phyloP scores from a whole-genome alignment of 2,888 invertebrate species.

The Drosophila mettleri region DNA sequence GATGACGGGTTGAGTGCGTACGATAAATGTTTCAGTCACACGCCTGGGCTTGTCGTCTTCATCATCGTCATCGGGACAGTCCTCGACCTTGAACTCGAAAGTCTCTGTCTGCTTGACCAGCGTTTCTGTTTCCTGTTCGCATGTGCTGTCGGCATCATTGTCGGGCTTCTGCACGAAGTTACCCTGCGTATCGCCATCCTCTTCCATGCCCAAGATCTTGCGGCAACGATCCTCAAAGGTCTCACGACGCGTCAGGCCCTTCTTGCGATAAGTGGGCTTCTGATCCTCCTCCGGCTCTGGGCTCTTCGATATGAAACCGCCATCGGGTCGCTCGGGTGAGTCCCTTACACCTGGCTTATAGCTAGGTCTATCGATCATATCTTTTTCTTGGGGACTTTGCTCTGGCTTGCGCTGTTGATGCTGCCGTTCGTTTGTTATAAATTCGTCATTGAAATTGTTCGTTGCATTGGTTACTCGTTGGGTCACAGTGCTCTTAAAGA shows the following conservation, averaged over 20 bases:
- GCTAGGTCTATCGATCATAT: conserved; percentile 29
- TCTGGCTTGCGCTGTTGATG: conserved; percentile 8
- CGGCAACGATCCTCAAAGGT: conserved; percentile 91
- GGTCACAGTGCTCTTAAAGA: conserved; percentile 57
- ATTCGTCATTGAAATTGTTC: conserved; percentile 65
- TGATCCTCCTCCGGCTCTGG: conserved; percentile 53
- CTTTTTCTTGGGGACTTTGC: conserved; percentile 20
- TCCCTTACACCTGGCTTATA: conserved; percentile 21
- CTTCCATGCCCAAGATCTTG: conserved; percentile 88
- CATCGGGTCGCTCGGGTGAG: conserved; percentile 69
- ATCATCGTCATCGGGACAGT: conserved; percentile 82
- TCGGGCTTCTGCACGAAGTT: conserved; percentile 53
- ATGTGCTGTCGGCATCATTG: conserved; percentile 35
- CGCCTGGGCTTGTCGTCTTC: conserved; percentile 57
- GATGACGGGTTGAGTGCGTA: conserved; percentile 58
- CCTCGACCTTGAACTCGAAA: conserved; percentile 81
- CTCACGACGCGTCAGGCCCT: conserved; percentile 88
- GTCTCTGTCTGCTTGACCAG: conserved; percentile 49
- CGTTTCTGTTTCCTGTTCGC: conserved; percentile 28
- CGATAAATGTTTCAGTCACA: conserved; percentile 52
- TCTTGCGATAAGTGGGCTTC: conserved; percentile 85
- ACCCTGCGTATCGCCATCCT: conserved; percentile 81
- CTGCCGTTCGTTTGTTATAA: conserved; percentile 67
- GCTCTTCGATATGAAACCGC: conserved; percentile 72
- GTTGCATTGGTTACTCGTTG: conserved; percentile 51